phyloP scores from a whole-genome alignment of 2,113 vertebrate genomes.

The Hemiprocne comata region DNA sequence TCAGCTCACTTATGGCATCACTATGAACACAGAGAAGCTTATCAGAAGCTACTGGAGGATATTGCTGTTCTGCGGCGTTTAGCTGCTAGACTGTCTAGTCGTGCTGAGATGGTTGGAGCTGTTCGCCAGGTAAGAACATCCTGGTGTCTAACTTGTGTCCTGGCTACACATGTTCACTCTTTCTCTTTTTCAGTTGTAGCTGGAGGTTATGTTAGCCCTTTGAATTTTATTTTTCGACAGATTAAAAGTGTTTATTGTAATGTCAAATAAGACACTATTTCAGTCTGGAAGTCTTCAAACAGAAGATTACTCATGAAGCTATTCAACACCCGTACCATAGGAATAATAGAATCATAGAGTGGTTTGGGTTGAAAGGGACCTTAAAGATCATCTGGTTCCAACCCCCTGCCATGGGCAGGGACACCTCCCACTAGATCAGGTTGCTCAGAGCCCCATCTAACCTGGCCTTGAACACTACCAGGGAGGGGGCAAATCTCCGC shows the following conservation, averaged over 20 bases:
- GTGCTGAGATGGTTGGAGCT: conserved; percentile 93
- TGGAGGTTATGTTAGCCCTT: not conserved
- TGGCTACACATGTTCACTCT: not conserved
- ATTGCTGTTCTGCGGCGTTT: conserved; percentile 87
- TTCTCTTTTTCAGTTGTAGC: not conserved
- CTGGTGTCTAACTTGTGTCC: fast-evolving
- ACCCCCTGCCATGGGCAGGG: no score
- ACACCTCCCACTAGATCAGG: no score
- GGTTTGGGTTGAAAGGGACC: no score
- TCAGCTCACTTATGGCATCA: conserved; percentile 90
- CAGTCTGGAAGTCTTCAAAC: not conserved
- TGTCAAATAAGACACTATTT: not conserved
- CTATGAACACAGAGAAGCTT: conserved; percentile 91
- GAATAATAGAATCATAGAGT: no score
- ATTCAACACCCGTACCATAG: not conserved
- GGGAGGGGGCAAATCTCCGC: no score
- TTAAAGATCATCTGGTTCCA: no score
- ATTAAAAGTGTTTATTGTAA: not conserved
- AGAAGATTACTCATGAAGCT: not conserved
- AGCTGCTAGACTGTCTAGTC: conserved; percentile 89
- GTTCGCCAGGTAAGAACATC: conserved; percentile 87
- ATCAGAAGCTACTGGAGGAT: conserved; percentile 91
- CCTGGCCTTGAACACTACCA: no score
- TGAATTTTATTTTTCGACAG: not conserved
- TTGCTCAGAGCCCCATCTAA: no score